phyloP scores from a whole-genome alignment of 2,113 vertebrate genomes.

The Proteles cristata region DNA sequence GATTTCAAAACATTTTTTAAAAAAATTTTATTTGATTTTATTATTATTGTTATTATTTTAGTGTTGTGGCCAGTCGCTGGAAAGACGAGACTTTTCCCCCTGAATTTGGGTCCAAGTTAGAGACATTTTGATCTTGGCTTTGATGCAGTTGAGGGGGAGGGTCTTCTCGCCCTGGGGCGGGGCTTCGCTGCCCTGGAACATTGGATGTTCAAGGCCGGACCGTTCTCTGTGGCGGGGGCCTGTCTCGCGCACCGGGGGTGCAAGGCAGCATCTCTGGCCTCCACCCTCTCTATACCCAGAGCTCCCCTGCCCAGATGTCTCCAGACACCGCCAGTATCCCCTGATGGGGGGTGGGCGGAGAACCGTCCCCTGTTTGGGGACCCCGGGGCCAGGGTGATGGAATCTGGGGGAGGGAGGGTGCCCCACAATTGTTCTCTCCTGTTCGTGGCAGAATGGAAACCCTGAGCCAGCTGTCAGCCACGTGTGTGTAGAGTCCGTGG shows the following conservation, averaged over 20 bases:
- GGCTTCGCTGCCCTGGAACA: fast-evolving
- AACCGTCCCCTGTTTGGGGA: fast-evolving
- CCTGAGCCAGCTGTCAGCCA: neutral
- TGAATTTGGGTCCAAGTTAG: neutral
- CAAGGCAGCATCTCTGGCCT: neutral
- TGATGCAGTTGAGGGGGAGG: no score
- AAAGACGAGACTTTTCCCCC: neutral
- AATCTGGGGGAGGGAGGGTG: no score
- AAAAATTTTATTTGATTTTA: neutral
- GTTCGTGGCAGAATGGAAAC: neutral
- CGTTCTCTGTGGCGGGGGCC: neutral
- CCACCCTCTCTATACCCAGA: neutral
- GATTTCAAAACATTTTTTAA: neutral
- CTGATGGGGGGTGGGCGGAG: neutral
- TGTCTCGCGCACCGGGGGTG: fast-evolving
- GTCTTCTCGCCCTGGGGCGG: fast-evolving
- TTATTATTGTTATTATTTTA: neutral
- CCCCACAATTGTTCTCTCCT: neutral
- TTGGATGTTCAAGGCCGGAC: neutral
- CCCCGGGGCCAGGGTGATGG: neutral
- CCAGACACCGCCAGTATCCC: neutral
- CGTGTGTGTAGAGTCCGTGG: neutral
- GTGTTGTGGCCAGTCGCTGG: neutral
- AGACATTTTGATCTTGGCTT: neutral
- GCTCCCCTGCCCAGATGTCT: neutral